Evolutionary conservation across 2,113 vertebrate species (phyloP).

Genomic region (Climacteris rufus): DNA sequence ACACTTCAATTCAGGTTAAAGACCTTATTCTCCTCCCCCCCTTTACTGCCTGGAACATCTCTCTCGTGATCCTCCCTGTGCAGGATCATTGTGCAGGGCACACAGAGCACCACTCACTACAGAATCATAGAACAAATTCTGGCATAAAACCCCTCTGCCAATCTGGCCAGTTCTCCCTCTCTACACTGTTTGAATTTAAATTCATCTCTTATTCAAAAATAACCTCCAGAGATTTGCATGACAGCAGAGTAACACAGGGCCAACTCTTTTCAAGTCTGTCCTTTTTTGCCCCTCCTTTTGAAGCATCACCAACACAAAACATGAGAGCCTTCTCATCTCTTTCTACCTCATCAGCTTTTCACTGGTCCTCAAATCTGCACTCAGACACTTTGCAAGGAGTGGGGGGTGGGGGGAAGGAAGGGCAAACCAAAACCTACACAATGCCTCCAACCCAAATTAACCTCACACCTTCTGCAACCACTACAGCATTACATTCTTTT

Average conservation of each 20-base stretch:
- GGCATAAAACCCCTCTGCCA: background rate
- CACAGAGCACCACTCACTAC: background rate
- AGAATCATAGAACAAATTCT: background rate
- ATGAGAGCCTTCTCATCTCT: background rate
- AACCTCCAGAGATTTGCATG: background rate
- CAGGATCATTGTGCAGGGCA: background rate
- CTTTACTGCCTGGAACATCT: background rate
- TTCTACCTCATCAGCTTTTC: background rate
- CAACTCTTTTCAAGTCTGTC: background rate
- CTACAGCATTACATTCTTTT: background rate
- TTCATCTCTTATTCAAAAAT: background rate
- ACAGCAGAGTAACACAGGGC: background rate
- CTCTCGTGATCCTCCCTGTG: background rate
- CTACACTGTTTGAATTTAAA: background rate
- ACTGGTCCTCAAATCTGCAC: background rate
- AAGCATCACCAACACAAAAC: background rate
- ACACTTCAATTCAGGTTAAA: background rate
- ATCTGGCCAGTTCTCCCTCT: background rate
- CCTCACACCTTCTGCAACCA: background rate
- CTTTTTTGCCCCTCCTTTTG: background rate
- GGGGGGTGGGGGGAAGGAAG: too few species aligned
- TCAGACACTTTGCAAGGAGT: background rate
- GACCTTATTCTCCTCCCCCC: background rate
- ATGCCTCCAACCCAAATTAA: fast-evolving
- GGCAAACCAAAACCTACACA: background rate